Evolutionary conservation across 2,797 vertebrate species (phyloP).

Genomic region (Clarias laeviceps): DNA sequence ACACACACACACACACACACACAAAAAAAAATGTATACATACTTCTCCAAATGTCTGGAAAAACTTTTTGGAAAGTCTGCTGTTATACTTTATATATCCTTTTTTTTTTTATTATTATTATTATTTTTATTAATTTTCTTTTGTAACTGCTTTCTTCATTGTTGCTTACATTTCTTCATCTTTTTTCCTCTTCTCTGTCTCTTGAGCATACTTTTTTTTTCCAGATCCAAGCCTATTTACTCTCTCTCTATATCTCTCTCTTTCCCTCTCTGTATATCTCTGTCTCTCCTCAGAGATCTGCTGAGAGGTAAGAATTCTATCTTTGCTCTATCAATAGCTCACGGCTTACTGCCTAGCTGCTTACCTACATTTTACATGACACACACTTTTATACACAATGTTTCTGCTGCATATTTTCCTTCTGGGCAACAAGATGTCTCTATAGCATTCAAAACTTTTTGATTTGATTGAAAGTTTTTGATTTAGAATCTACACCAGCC

Average conservation of each 20-base stretch:
- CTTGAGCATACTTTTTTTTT: no score
- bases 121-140: background rate
- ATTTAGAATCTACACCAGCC: background rate
- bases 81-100: background rate
- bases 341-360: constrained; percentile 16
- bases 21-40: no score
- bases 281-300: background rate
- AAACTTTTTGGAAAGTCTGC: background rate
- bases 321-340: constrained; percentile 21
- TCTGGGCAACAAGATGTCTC: constrained; percentile 19
- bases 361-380: constrained; percentile 33
- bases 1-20: no score
- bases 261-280: background rate
- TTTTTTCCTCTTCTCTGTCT: background rate
- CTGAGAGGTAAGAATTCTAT: constrained; percentile 10
- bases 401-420: constrained; percentile 5
- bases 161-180: background rate
- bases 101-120: no score
- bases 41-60: no score
- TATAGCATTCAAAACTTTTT: constrained; percentile 21
- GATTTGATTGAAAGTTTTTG: constrained; percentile 13
- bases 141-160: background rate
- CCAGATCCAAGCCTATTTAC: background rate
- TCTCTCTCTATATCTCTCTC: constrained; percentile 1
- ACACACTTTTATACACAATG: constrained; percentile 16